These are phyloP conservation scores for Wasmannia auropunctata DNA, from an alignment of 1,140 invertebrate genomes.

Conservation along the genomic window DNA sequence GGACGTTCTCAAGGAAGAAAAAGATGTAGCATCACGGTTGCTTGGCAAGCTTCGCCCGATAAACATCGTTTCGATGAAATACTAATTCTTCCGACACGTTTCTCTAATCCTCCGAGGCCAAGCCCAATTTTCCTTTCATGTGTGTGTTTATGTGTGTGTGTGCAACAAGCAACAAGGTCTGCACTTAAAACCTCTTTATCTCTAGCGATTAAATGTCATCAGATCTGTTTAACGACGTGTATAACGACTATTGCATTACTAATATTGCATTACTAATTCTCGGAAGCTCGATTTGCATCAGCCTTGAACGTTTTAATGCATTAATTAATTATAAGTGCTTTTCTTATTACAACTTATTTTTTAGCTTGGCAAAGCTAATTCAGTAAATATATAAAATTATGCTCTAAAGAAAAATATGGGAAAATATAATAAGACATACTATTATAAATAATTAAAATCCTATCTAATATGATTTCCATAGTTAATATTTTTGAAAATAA, in stretches of 20 bases:
- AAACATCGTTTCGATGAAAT: conserved; percentile 66
- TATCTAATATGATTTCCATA: neutral
- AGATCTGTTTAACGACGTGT: neutral
- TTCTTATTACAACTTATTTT: neutral
- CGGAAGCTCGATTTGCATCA: neutral
- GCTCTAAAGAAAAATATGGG: neutral
- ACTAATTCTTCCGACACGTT: conserved; percentile 66
- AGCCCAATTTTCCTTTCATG: conserved; percentile 6
- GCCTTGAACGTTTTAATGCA: neutral
- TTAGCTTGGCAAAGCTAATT: neutral
- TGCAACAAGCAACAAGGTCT: no score
- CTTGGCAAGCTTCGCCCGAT: conserved; percentile 17
- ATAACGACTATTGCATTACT: neutral
- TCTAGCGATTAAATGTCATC: conserved; percentile 14
- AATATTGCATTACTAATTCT: conserved; percentile 18
- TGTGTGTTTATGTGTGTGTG: no score
- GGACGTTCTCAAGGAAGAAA: neutral
- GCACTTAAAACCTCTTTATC: conserved; percentile 12
- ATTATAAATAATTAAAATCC: neutral
- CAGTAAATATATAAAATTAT: conserved; percentile 2
- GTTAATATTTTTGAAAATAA: neutral
- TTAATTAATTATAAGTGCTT: neutral
- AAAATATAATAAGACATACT: neutral
- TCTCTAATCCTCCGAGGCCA: conserved; percentile 52
- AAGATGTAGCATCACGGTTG: neutral